Conservation (phyloP, 1,140 invertebrate species). For the Lepidurus packardi region DNA sequence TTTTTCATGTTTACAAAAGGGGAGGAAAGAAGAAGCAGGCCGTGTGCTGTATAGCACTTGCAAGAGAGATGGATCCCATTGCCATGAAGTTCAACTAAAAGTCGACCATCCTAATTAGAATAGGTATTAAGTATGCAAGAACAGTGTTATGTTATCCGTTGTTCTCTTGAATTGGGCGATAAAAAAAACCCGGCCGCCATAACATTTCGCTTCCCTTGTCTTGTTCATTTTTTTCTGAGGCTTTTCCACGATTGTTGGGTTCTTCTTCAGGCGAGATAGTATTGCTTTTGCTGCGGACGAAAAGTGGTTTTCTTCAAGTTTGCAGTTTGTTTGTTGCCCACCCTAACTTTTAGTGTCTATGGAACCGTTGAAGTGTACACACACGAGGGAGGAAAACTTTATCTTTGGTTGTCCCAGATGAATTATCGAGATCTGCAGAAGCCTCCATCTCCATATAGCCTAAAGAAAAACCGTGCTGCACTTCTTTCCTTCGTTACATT, state of each 20-base stretch:
- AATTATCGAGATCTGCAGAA: constrained; percentile 22
- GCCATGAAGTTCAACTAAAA: background rate
- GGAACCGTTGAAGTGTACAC: constrained; percentile 2
- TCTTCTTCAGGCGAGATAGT: background rate
- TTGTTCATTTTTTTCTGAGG: background rate
- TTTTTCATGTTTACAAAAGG: too few species aligned
- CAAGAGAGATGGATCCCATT: background rate
- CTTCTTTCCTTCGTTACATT: constrained; percentile 6
- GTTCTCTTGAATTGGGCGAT: background rate
- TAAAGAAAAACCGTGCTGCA: constrained; percentile 5
- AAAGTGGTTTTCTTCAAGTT: background rate
- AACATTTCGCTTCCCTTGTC: background rate
- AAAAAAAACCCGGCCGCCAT: background rate
- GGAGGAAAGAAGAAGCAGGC: background rate
- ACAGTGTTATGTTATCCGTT: background rate
- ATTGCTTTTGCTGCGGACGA: background rate
- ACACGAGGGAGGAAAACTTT: background rate
- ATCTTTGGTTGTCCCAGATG: constrained; percentile 8
- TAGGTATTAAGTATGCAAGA: background rate
- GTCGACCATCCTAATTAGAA: background rate
- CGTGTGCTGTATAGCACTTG: background rate
- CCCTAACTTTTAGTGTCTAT: constrained; percentile 1
- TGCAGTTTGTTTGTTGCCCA: background rate
- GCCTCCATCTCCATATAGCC: background rate
- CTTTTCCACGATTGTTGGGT: background rate